Percentiles rank a stretch among this genome's conserved stretches.
phyloP scores from a whole-genome alignment of 1,140 invertebrate genomes.

The Elymnias hypermnestra region DNA sequence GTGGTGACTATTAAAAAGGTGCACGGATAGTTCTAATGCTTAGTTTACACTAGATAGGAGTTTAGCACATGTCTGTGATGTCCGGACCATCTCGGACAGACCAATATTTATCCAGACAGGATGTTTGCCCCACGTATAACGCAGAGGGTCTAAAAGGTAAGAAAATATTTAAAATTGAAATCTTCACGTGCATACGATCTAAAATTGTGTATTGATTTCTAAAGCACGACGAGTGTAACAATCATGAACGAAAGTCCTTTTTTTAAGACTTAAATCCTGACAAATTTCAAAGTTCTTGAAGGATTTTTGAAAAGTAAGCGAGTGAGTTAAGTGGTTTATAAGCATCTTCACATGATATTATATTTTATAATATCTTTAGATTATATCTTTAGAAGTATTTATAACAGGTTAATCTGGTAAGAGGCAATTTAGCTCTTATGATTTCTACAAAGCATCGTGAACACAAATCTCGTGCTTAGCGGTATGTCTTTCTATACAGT shows the following conservation, averaged over 20 bases:
- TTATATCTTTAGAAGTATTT: no score
- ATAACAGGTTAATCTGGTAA: no score
- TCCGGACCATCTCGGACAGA: constrained; percentile 45
- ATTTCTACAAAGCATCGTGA: no score
- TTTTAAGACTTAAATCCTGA: no score
- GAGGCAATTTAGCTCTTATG: no score
- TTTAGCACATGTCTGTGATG: constrained; percentile 61
- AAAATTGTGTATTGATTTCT: constrained; percentile 6
- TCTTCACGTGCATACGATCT: constrained; percentile 28
- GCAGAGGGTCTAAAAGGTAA: constrained; percentile 51
- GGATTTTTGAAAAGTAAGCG: no score
- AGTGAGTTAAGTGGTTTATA: no score
- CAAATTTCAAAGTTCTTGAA: no score
- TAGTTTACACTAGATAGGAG: constrained; percentile 42
- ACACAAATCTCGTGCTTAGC: no score
- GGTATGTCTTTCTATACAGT: no score
- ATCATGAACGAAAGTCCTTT: constrained; percentile 1
- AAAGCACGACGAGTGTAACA: constrained; percentile 2
- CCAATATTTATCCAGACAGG: constrained; percentile 62
- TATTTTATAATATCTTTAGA: no score
- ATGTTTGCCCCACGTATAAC: constrained; percentile 60
- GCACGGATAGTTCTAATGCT: constrained; percentile 20
- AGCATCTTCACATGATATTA: no score
- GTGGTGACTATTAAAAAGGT: constrained; percentile 7
- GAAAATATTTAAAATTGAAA: constrained; percentile 55